Conservation (phyloP, 2,888 invertebrate species). For the Tiphia femorata region DNA sequence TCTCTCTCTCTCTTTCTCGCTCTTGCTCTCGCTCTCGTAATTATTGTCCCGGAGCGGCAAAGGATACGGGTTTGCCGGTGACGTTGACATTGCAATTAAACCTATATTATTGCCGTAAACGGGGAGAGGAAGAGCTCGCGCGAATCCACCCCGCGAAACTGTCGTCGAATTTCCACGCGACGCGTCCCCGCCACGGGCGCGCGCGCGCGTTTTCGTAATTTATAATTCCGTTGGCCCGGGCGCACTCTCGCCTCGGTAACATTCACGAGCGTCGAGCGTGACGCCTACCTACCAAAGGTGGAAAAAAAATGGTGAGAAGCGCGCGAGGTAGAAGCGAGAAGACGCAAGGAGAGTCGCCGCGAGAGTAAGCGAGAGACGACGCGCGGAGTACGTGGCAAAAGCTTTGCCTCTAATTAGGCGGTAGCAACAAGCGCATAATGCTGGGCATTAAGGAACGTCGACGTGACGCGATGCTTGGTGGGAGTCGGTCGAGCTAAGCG, state of each 20-base stretch:
- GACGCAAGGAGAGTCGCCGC: neutral
- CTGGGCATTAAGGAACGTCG: neutral
- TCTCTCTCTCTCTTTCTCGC: constrained; percentile 10
- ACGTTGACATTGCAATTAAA: constrained; percentile 44
- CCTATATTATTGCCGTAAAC: constrained; percentile 38
- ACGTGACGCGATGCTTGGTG: constrained; percentile 12
- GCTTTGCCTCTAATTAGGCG: constrained; percentile 35
- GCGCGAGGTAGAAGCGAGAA: neutral
- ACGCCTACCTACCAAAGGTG: too few species aligned
- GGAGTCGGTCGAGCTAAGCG: too few species aligned
- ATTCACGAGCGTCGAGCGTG: too few species aligned
- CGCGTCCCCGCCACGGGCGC: too few species aligned
- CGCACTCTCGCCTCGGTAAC: neutral
- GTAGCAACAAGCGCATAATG: constrained; percentile 7
- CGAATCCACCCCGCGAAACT: neutral
- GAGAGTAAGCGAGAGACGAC: too few species aligned
- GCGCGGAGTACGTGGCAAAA: neutral
- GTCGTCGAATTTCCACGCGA: constrained; percentile 1
- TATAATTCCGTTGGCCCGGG: constrained; percentile 8
- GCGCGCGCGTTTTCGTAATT: constrained; percentile 35
- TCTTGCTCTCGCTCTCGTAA: constrained; percentile 20
- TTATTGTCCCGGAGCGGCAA: constrained; percentile 31
- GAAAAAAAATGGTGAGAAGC: too few species aligned
- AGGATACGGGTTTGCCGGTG: constrained; percentile 19
- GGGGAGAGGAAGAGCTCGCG: constrained; percentile 22